Base-by-base conservation (phyloP, 1,140 invertebrate genomes). In the Macrocentrus cingulum region DNA sequence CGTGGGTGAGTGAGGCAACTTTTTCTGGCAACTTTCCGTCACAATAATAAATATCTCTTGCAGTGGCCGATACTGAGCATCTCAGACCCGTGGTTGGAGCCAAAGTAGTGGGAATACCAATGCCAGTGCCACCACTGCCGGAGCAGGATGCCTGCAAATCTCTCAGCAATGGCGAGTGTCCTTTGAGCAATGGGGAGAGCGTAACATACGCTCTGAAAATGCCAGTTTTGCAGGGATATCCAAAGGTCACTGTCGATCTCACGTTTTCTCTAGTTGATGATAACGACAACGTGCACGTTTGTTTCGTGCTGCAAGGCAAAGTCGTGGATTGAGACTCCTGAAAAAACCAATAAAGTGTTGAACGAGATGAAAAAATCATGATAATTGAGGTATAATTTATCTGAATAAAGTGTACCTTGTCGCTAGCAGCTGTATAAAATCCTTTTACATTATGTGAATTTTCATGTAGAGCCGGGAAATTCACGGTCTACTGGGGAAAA, bases 201-300 rank as follows among this genome's bases (percentile, higher is more conserved):
- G 68, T 64, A 1, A 73, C 69, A 2, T 76, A 76, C 34, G 1
- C 13, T 1, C 20, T 76, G 2, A 29, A 9, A 0, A 71, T 77
- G 71, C 68, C 68, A 0, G 46, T 77, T 34, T 29, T 59, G 1
- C 20, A 52, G 7, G 0, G 0, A 0, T 75, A 69, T 25, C 74
- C 74, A 0, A 60, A 41, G 4, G 1, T 72, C 1, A 0, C 7
- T 0, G 0, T 69, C 20, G 61, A 9, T n/a, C 54, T 75, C 7
- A 50, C 68, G 34, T 63, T 74, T 4, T 15, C 49, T 1, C 39
- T 75, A 7, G 2, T 66, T 0, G 66, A 71, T 20, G 56, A 67
- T 0, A 20, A 59, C 0, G 18, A 56, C 0, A 46, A 65, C 0
- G 2, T 45, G 1, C 64, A 71, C 2, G 52, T 59, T 5, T 75